Percentiles rank a stretch among this genome's conserved stretches.
phyloP scores from a whole-genome alignment of 2,797 vertebrate species.

The Melopsittacus undulatus region DNA sequence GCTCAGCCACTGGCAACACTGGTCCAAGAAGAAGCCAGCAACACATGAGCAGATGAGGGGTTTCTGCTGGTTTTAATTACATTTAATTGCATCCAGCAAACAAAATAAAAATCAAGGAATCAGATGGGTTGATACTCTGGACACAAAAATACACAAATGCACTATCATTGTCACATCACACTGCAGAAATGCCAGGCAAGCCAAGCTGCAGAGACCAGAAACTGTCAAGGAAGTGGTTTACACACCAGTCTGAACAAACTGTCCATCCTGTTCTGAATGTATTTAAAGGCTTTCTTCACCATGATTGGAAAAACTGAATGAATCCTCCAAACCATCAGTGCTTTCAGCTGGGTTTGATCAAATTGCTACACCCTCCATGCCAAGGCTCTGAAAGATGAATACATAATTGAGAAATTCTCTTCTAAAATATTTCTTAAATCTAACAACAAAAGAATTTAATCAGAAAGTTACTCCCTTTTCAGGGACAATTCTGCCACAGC shows the following conservation, averaged over 20 bases:
- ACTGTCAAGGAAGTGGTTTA: neutral
- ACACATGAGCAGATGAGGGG: neutral
- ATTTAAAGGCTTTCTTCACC: neutral
- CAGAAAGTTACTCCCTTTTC: constrained; percentile 56
- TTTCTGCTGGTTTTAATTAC: neutral
- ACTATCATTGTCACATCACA: rapidly evolving
- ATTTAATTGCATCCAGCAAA: rapidly evolving
- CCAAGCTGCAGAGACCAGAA: neutral
- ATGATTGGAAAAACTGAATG: neutral
- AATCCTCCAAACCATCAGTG: neutral
- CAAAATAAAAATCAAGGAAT: neutral
- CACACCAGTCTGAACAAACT: neutral
- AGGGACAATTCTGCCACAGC: constrained; percentile 28
- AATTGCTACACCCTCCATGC: neutral
- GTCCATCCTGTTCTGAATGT: neutral
- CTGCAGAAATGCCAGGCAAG: neutral
- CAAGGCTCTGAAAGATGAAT: neutral
- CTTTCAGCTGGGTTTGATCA: constrained; percentile 36
- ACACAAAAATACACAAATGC: neutral
- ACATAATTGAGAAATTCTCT: constrained; percentile 54
- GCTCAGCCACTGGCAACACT: neutral
- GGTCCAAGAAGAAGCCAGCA: neutral
- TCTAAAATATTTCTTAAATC: constrained; percentile 65
- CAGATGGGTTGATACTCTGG: neutral
- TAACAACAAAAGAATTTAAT: constrained; percentile 58